A percentile compares a stretch with the other conserved stretches of the same genome.
Conservation (phyloP, 1,140 invertebrate species). For the Cotesia vestalis region DNA sequence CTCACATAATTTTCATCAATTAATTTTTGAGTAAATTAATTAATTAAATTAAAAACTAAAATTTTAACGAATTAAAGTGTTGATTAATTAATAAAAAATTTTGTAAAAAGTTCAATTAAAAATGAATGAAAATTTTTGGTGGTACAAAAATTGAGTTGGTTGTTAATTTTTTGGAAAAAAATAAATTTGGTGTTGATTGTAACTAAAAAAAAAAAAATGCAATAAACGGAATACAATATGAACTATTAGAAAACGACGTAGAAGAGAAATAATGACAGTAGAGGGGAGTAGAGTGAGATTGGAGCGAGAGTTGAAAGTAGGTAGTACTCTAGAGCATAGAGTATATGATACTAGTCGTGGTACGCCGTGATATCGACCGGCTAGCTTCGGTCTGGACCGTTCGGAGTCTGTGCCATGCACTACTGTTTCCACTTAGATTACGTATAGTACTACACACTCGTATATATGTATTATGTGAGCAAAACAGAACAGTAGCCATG, state of each 20-base stretch:
- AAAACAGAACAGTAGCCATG: not conserved
- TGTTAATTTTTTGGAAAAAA: not conserved
- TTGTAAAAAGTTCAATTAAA: too few species aligned
- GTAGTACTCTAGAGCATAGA: conserved; percentile 33
- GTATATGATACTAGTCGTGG: conserved; percentile 39
- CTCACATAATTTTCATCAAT: too few species aligned
- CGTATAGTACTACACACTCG: conserved; percentile 20
- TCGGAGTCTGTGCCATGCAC: conserved; percentile 47
- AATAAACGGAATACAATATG: conserved; percentile 4
- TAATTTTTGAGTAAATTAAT: not conserved
- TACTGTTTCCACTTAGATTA: conserved; percentile 52
- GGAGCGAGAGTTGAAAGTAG: conserved; percentile 57
- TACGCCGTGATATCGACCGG: conserved; percentile 56
- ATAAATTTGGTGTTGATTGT: not conserved
- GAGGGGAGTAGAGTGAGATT: conserved; percentile 43
- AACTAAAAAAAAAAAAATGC: not conserved
- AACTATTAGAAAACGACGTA: conserved; percentile 37
- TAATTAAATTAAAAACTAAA: not conserved
- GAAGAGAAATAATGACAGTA: conserved; percentile 13
- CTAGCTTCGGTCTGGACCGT: conserved; percentile 44
- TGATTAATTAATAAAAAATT: too few species aligned
- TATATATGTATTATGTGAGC: too few species aligned
- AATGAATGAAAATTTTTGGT: too few species aligned
- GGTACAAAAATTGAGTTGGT: too few species aligned
- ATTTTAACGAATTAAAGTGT: too few species aligned